Evolutionary conservation across 2,113 vertebrate genomes (phyloP).

Genomic region (Strix aluco): DNA sequence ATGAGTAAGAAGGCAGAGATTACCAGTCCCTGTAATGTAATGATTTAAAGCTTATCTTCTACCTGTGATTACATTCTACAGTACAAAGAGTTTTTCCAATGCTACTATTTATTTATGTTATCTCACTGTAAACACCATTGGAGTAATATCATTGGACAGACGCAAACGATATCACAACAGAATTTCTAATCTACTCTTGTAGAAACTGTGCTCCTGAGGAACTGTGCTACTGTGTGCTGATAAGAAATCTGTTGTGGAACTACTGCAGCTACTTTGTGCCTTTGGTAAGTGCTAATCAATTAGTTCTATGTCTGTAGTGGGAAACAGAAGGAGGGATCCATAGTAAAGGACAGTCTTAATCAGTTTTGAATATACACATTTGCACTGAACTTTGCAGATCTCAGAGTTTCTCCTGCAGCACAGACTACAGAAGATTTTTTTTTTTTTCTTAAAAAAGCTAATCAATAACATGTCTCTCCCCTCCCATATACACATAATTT

Average conservation of each 20-base stretch:
- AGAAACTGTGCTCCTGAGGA: background rate
- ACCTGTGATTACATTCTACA: background rate
- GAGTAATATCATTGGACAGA: background rate
- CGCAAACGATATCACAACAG: background rate
- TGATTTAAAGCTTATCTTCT: constrained; percentile 5
- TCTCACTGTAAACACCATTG: background rate
- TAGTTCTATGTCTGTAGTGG: background rate
- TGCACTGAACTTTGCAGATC: background rate
- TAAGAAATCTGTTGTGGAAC: background rate
- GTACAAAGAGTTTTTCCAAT: constrained; percentile 22
- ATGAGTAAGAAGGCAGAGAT: constrained; percentile 13
- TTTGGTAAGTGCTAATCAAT: background rate
- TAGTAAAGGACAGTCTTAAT: background rate
- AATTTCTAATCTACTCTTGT: background rate
- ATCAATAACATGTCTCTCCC: background rate
- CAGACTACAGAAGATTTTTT: background rate
- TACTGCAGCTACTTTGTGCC: background rate
- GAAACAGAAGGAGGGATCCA: background rate
- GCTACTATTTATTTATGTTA: background rate
- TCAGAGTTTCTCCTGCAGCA: background rate
- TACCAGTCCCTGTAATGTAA: background rate
- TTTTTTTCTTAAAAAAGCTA: background rate
- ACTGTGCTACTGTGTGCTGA: background rate
- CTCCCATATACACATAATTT: background rate
- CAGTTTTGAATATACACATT: background rate